These are phyloP conservation scores for Trichonephila clavipes DNA, from an alignment of 1,140 invertebrate genomes.

Conservation along the genomic window DNA sequence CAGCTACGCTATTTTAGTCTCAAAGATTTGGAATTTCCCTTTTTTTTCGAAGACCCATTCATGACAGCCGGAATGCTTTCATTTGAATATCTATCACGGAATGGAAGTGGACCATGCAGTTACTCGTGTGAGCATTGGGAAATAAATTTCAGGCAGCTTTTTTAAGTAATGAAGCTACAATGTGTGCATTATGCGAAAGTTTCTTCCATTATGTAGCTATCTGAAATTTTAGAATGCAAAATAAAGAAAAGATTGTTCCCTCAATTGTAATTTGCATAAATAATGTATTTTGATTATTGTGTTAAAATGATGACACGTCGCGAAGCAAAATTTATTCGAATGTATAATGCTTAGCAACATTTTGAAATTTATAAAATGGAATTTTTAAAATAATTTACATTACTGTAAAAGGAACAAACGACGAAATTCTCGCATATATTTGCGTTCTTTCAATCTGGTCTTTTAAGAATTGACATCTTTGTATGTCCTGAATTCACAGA, in stretches of 20 bases:
- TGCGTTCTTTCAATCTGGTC: too few relatives aligned
- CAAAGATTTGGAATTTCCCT: background rate
- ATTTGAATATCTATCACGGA: conserved; percentile 11
- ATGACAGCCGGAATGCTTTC: conserved; percentile 40
- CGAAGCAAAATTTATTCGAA: background rate
- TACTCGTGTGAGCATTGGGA: background rate
- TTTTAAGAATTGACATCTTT: too few relatives aligned
- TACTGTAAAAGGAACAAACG: too few relatives aligned
- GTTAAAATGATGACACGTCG: background rate
- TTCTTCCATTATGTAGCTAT: background rate
- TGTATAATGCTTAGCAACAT: background rate
- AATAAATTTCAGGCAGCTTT: background rate
- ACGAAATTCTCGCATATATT: too few relatives aligned
- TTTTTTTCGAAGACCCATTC: background rate
- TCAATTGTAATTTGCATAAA: background rate
- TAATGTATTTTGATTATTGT: background rate
- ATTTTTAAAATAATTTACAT: background rate
- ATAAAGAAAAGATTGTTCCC: background rate
- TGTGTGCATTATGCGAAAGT: background rate
- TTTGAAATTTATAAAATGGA: background rate
- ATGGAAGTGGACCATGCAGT: background rate
- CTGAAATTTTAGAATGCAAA: background rate
- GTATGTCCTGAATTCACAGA: too few relatives aligned
- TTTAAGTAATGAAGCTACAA: background rate
- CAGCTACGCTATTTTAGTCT: conserved; percentile 11